Base-by-base conservation (phyloP, 1,140 invertebrate species). In the Odontomachus brunneus region DNA sequence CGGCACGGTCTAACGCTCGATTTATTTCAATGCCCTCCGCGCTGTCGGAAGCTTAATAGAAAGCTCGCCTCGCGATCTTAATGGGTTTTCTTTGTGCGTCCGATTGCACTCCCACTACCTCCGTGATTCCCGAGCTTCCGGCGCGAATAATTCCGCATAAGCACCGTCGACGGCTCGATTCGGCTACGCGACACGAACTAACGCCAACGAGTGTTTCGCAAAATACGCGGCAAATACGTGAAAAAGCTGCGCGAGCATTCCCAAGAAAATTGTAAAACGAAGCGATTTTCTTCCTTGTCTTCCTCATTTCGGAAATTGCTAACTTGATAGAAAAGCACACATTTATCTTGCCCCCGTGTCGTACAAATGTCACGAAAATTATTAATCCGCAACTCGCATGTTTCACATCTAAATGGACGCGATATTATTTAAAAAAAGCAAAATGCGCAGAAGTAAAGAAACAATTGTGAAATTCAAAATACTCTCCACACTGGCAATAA, bases 31-130 rank as follows among this genome's bases (percentile, higher is more conserved):
- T 71, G 75, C 65, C 38, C 73, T 63, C 26, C 59, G 65, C 63
- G 5, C 17, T 80, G 75, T 80, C 63, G 75, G 65, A 48, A 71
- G 65, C 75, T 80, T 80, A 80, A 69, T 80, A 80, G 75, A 80
- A 80, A 80, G 75, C 75, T 80, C 65, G 75, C 75, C 51, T 71
- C 75, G 53, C 75, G 51, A 80, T 80, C 75, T 80, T 80, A 80
- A 80, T 83, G 62, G 59, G 38, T 83, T 78, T 83, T 78, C 75
- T 74, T 82, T 82, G 67, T 74, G 71, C 55, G 44, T 74, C 55
- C 78, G 67, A 82, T 82, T 82, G 69, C 67, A 38, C 57, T 51
- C 38, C 11, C 57, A 33, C 33, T 62, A n/a, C 44, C 44, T 82
- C 78, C 29, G 29, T 33, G 38, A 44, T 51, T 62, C 67, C 53